These are phyloP conservation scores for Mus musculus DNA, from an alignment of 2,113 vertebrate genomes.

Conservation along the genomic window DNA sequence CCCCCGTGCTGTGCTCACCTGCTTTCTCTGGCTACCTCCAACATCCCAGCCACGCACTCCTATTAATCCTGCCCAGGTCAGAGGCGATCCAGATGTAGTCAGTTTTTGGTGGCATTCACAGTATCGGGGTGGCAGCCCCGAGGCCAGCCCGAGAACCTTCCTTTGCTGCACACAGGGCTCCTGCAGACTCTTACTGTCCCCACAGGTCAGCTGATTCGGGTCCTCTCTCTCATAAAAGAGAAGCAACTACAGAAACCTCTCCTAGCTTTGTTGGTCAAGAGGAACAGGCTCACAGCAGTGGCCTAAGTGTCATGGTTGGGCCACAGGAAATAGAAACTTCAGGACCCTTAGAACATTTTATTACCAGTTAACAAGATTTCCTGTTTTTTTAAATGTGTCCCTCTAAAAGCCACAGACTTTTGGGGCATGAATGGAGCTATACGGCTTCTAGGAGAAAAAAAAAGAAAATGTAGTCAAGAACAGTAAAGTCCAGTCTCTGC, in stretches of 20 bases:
- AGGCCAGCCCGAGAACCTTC: not conserved
- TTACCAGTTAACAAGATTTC: not conserved
- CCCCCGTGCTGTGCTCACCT: not conserved
- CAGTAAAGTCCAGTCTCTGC: not conserved
- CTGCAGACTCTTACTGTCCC: rapidly evolving
- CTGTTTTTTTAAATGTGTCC: not conserved
- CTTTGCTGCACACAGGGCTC: not conserved
- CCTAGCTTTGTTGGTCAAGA: not conserved
- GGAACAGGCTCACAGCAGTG: not conserved
- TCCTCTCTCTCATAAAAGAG: not conserved
- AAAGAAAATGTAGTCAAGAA: not conserved
- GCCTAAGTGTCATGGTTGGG: not conserved
- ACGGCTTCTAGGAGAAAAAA: not conserved
- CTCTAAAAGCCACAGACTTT: not conserved
- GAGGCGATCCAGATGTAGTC: not conserved
- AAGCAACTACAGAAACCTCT: not conserved
- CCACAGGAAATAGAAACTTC: not conserved
- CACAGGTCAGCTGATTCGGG: not conserved
- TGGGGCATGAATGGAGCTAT: rapidly evolving
- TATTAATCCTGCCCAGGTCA: not conserved
- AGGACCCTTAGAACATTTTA: not conserved
- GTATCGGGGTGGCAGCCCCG: rapidly evolving
- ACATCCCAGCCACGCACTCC: not conserved
- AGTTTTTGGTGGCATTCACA: not conserved
- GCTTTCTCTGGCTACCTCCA: not conserved